Evolutionary conservation across 1,140 invertebrate species (phyloP), one percentile per base, ranked within the genome.

Genomic region (Aplysia californica): DNA sequence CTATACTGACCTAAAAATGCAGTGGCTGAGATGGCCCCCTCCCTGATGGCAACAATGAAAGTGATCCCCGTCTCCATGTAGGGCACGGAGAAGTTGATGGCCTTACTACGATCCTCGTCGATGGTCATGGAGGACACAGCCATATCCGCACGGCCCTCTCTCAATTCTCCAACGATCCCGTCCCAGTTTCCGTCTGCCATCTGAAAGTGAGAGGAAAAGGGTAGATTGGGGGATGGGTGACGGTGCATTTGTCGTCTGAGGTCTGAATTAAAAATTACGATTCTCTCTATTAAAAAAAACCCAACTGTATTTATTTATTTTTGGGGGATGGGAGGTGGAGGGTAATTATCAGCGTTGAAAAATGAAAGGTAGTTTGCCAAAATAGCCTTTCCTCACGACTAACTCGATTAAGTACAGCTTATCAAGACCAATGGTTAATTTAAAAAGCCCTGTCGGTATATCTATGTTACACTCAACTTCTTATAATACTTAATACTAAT

Each of bases 51-150:
- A 0, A 99, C 98, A 0, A 99, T 94, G 78, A 99, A 98, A 2
- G 97, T 96, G 31, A 99, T 98, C 39, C 98, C 98, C 2, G 98
- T 99, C 89, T 99, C 97, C 93, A 99, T 95, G 88, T 97, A 99
- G 0, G 98, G 98, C 58, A 99, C 94, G 59, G 96, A 97, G 87
- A 99, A 99, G 88, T 99, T 97, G 33, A 93, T 96, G 3, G 95
- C 96, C 29, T 94, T 93, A 90, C 97, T 83, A 69, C 97, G 91
- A 87, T 99, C 96, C 3, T 96, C 97, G 89, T 98, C 99, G 84
- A 99, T 98, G 92, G 98, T 98, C 77, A 99, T 91, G 0, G 97
- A 97, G 71, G 97, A 98, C 90, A 99, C 93, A 6, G 98, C 96
- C 94, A 99, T 97, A 88, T 99, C 98, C 0, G 92, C 92, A 90